phyloP scores from a whole-genome alignment of 2,888 invertebrate species.

The Embidobia sp. region DNA sequence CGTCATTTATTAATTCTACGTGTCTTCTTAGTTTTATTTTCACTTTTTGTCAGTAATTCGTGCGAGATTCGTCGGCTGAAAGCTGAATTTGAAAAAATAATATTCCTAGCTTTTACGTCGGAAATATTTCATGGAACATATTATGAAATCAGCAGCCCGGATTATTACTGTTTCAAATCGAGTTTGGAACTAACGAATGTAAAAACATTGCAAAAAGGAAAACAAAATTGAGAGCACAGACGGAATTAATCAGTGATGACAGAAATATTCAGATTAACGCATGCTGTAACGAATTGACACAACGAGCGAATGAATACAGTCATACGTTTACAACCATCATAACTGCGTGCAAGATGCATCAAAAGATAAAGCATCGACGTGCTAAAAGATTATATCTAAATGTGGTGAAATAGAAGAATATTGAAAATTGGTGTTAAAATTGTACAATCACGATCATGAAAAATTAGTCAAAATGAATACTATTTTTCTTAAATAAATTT shows the following conservation, averaged over 20 bases:
- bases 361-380: no score
- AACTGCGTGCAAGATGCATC: no score
- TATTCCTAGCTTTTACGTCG: constrained; percentile 31
- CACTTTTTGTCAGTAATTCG: constrained; percentile 10
- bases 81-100: constrained; percentile 36
- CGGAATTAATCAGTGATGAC: constrained; percentile 29
- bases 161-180: constrained; percentile 43
- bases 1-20: constrained; percentile 22
- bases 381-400: no score
- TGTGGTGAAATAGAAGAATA: no score
- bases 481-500: no score
- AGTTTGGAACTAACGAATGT: constrained; percentile 40
- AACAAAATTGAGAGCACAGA: constrained; percentile 1
- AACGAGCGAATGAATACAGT: not conserved
- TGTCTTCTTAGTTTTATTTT: constrained; percentile 27
- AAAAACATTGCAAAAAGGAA: constrained; percentile 22
- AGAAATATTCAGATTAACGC: not conserved
- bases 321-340: no score
- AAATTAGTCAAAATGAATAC: no score
- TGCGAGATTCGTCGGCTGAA: constrained; percentile 11
- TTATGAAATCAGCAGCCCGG: constrained; percentile 36
- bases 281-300: not conserved
- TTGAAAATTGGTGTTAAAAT: no score
- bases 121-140: constrained; percentile 26
- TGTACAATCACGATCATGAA: no score